These are phyloP conservation scores for Aegypius monachus DNA, from an alignment of 2,113 vertebrate genomes.

Conservation along the genomic window DNA sequence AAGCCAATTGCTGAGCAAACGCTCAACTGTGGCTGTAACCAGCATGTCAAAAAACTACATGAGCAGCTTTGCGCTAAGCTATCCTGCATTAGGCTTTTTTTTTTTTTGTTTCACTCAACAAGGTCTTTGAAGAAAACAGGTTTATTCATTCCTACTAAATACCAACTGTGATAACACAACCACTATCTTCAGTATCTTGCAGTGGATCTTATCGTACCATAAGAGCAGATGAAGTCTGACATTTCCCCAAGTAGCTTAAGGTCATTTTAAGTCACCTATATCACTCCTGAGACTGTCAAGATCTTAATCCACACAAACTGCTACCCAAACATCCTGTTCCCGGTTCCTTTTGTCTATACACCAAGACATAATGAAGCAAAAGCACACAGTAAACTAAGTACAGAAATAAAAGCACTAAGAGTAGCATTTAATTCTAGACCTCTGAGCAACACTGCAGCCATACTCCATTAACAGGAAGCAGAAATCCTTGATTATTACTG, in stretches of 20 bases:
- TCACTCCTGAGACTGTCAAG: neutral
- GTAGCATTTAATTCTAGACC: neutral
- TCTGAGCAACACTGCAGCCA: neutral
- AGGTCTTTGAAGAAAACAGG: neutral
- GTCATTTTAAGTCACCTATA: neutral
- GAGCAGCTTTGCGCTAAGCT: neutral
- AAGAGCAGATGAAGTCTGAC: neutral
- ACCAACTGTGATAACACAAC: neutral
- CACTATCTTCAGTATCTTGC: neutral
- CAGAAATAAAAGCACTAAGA: neutral
- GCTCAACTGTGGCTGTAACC: too few relatives aligned
- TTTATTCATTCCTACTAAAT: neutral
- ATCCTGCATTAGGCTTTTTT: neutral
- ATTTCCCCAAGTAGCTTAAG: neutral
- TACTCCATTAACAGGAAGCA: neutral
- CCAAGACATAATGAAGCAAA: neutral
- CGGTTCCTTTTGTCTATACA: neutral
- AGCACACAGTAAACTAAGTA: neutral
- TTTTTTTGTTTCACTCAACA: neutral
- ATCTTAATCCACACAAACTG: neutral
- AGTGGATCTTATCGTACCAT: neutral
- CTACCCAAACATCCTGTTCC: neutral
- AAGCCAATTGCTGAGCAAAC: too few relatives aligned
- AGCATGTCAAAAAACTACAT: neutral
- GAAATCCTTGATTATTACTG: neutral